Evolutionary conservation across 2,888 invertebrate genomes (phyloP), one percentile per base, ranked within the genome.

Genomic region (Mycogona germanica): DNA sequence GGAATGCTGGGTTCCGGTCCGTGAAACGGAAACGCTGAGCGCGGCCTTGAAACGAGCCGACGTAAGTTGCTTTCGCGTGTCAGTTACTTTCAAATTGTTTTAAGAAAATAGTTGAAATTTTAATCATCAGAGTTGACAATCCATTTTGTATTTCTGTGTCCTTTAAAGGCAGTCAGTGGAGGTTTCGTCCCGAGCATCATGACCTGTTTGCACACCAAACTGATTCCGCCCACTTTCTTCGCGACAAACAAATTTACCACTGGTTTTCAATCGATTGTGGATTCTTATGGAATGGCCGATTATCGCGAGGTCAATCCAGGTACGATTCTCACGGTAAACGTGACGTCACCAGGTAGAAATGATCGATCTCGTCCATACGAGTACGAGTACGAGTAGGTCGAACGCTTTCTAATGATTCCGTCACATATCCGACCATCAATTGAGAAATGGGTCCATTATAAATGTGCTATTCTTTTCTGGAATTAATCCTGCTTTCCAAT

Each of bases 281-380:
- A 97, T 74, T 85, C 96, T 0, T 98, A 98, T 69, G 97, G 97
- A 57, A 84, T 95, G 44, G 92, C 95, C 54, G 82, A 83, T 45
- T 98, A 98, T 70, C 77, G 92, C 53, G 97, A 98, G 75, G 88
- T 97, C 69, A 98, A 97, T 72, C 96, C 97, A 55, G 81, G 82
- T 53, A 46, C 81, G 83, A 82, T 67, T n/a, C n/a, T n/a, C n/a
- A n/a, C n/a, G n/a, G n/a, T n/a, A n/a, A n/a, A n/a, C n/a, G n/a
- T n/a, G n/a, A n/a, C n/a, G n/a, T n/a, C n/a, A n/a, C n/a, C n/a
- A n/a, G n/a, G n/a, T n/a, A n/a, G n/a, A n/a, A n/a, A n/a, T n/a
- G n/a, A n/a, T n/a, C n/a, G n/a, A n/a, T n/a, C n/a, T n/a, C n/a
- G n/a, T n/a, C n/a, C n/a, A n/a, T n/a, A n/a, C n/a, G n/a, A n/a